A percentile compares a stretch with the other conserved stretches of the same genome.
Conservation (phyloP, 1,140 invertebrate species). For the Leptinotarsa defecta region DNA sequence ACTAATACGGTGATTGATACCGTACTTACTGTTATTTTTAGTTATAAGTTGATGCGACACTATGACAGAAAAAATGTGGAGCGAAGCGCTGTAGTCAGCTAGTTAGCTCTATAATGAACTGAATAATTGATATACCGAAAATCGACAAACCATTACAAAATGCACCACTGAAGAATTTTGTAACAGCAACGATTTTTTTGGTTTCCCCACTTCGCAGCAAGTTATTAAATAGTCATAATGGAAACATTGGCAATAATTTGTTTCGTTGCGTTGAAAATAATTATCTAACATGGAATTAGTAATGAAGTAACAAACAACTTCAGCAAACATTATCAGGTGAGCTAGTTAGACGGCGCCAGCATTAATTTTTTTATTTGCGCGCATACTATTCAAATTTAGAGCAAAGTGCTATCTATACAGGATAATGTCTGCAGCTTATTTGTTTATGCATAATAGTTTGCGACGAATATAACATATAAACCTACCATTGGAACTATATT, state of each 20-base stretch:
- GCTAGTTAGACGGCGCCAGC: constrained; percentile 21
- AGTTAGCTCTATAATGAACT: too few species aligned
- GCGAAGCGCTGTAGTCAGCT: too few species aligned
- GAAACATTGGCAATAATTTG: not conserved
- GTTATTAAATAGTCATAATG: not conserved
- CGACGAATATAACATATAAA: not conserved
- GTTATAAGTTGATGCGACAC: too few species aligned
- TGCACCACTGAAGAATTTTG: too few species aligned
- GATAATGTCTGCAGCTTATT: constrained; percentile 8
- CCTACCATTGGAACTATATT: not conserved
- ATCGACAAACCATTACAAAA: too few species aligned
- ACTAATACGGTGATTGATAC: too few species aligned
- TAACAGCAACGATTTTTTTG: too few species aligned
- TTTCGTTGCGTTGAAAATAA: not conserved
- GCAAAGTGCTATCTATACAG: constrained; percentile 7
- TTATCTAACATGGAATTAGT: constrained; percentile 9
- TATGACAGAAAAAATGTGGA: too few species aligned
- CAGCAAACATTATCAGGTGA: constrained; percentile 25
- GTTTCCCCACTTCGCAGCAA: not conserved
- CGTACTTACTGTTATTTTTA: too few species aligned
- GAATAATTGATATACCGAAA: too few species aligned
- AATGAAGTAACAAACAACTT: constrained; percentile 21
- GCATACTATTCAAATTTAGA: constrained; percentile 21
- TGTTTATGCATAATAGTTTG: constrained; percentile 3
- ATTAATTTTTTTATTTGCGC: constrained; percentile 23